Percentiles rank a stretch among this genome's conserved stretches.
Conservation (phyloP, 2,113 vertebrate species). For the Cyprinodon tularosa region DNA sequence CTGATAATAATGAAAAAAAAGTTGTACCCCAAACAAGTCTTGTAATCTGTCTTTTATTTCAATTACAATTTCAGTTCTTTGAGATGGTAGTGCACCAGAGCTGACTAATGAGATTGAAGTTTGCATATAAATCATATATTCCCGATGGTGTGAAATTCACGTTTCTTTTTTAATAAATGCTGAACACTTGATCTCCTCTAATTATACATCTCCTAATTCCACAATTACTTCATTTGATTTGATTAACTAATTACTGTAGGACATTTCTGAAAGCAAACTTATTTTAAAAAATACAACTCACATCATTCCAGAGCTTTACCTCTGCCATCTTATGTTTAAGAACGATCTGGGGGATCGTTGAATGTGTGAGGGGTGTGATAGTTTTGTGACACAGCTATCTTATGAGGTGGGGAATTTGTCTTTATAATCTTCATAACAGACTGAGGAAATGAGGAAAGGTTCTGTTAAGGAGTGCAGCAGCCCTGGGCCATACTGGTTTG, state of each 20-base stretch:
- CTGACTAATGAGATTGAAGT: neutral
- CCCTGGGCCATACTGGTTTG: no score
- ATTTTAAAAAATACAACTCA: neutral
- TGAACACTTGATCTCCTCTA: neutral
- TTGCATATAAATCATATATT: neutral
- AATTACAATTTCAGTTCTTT: neutral
- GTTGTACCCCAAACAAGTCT: neutral
- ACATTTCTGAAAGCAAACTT: neutral
- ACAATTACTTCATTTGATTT: neutral
- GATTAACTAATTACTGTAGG: neutral
- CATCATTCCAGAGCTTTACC: neutral
- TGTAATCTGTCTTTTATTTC: neutral
- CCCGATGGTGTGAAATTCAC: neutral
- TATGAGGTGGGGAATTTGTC: no score
- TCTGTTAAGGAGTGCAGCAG: no score
- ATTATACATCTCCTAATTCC: neutral
- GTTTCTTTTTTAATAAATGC: neutral
- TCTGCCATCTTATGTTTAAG: no score
- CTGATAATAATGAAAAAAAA: neutral
- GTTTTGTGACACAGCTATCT: no score
- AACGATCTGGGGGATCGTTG: no score
- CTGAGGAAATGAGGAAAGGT: no score
- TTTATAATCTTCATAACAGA: no score
- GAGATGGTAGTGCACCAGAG: neutral
- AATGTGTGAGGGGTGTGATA: no score